Evolutionary conservation across 2,888 invertebrate genomes (phyloP), one percentile per base, ranked within the genome.

Genomic region (Cordilura impudica): DNA sequence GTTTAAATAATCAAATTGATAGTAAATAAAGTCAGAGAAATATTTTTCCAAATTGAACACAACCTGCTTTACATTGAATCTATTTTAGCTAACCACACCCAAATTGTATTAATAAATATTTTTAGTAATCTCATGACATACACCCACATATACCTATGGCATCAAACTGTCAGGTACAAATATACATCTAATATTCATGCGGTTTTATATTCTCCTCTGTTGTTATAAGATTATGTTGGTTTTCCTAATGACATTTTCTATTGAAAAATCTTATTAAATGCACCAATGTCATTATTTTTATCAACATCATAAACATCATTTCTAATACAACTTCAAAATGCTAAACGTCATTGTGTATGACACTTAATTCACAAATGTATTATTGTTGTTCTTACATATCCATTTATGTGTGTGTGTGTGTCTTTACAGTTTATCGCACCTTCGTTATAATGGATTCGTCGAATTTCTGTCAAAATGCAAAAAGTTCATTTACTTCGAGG

Each of bases 331-430:
- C 39, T 43, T 54, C 4, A 12, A 53, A 54, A 54, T 31, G 54
- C 18, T 31, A 54, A 31, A 54, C 29, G 29, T 54, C 54, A 54
- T 54, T 54, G 56, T 56, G 35, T 56, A n/a, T 39, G n/a, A 39
- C 35, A 39, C 4, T 19, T 31, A 54, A 19, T n/a, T 35, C n/a
- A 56, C 12, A 56, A 35, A 39, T 12, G 12, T 35, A 4, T n/a
- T n/a, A n/a, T 35, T 12, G 35, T 56, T 19, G 12, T 14, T 35
- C 18, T 53, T 29, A n/a, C n/a, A n/a, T n/a, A n/a, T n/a, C n/a
- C n/a, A n/a, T n/a, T n/a, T n/a, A n/a, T n/a, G n/a, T n/a, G n/a
- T n/a, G n/a, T 29, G 0, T 16, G 26, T 31, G 1, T 54, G 18
- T 54, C 18, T 54, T 18, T 29, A 31, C 31, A 18, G 35, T 35